These are phyloP conservation scores for Zaprionus taronus DNA, from an alignment of 1,140 invertebrate species.

Conservation along the genomic window DNA sequence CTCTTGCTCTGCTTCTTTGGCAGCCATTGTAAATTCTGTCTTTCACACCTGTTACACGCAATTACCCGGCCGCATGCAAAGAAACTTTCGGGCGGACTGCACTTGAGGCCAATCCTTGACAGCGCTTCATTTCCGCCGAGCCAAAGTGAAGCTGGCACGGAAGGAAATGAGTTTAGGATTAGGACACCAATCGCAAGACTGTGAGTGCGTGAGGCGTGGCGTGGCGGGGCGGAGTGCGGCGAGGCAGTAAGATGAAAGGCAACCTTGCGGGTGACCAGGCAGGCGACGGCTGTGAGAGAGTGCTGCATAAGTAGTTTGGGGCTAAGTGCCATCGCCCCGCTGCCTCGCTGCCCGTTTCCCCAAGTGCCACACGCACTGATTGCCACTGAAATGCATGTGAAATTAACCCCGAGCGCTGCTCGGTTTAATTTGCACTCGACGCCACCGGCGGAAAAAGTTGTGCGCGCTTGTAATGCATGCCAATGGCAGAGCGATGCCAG, in stretches of 20 bases:
- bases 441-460: conserved; percentile 49
- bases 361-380: conserved; percentile 74
- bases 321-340: conserved; percentile 66
- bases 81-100: conserved; percentile 61
- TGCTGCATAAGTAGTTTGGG: conserved; percentile 72
- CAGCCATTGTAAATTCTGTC: conserved; percentile 77
- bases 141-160: conserved; percentile 46
- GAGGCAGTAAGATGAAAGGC: neutral
- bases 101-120: conserved; percentile 54
- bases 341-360: neutral
- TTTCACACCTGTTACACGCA: conserved; percentile 83
- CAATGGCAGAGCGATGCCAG: conserved; percentile 34
- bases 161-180: conserved; percentile 82
- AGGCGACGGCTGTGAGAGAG: conserved; percentile 46
- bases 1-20: conserved; percentile 18
- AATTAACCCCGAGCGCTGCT: conserved; percentile 78
- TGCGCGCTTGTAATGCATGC: conserved; percentile 51
- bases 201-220: neutral
- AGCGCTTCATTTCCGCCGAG: conserved; percentile 66
- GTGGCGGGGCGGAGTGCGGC: neutral
- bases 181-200: conserved; percentile 59
- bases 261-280: conserved; percentile 25
- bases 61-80: conserved; percentile 70
- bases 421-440: conserved; percentile 80
- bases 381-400: conserved; percentile 80